Percentiles rank a stretch among this genome's conserved stretches.
phyloP scores from a whole-genome alignment of 2,797 vertebrate genomes.

The Bufotes viridis region DNA sequence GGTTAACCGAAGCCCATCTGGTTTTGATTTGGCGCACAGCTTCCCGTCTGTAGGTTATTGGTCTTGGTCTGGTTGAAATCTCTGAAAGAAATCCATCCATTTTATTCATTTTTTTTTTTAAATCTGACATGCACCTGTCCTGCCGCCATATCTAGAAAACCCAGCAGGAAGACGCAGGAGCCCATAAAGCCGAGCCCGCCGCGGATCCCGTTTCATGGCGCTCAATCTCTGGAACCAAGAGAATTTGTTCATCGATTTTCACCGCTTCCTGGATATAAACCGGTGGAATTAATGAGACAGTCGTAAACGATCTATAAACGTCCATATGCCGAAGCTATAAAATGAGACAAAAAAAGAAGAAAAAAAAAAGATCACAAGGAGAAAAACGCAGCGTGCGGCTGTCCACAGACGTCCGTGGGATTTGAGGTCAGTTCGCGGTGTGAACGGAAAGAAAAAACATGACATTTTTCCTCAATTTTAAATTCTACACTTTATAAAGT shows the following conservation, averaged over 20 bases:
- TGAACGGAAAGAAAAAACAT: too few species aligned
- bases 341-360: neutral
- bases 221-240: slow-evolving; percentile 66
- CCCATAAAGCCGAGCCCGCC: slow-evolving; percentile 48
- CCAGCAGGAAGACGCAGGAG: slow-evolving; percentile 63
- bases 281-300: slow-evolving; percentile 31
- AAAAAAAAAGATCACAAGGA: neutral
- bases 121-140: slow-evolving; percentile 39
- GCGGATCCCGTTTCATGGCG: slow-evolving; percentile 67
- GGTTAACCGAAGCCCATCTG: slow-evolving; percentile 43
- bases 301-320: slow-evolving; percentile 11
- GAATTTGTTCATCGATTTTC: slow-evolving; percentile 77
- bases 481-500: too few species aligned
- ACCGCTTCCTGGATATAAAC: slow-evolving; percentile 73
- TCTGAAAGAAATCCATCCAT: neutral
- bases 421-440: too few species aligned
- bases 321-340: neutral
- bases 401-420: too few species aligned
- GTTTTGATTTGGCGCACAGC: slow-evolving; percentile 29
- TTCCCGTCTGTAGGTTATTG: slow-evolving; percentile 34
- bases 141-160: slow-evolving; percentile 52
- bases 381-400: too few species aligned
- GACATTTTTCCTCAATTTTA: too few species aligned
- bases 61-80: slow-evolving; percentile 45
- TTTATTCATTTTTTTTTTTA: neutral